Base-by-base conservation (phyloP, 2,113 vertebrate species). In the Megalops atlanticus region DNA sequence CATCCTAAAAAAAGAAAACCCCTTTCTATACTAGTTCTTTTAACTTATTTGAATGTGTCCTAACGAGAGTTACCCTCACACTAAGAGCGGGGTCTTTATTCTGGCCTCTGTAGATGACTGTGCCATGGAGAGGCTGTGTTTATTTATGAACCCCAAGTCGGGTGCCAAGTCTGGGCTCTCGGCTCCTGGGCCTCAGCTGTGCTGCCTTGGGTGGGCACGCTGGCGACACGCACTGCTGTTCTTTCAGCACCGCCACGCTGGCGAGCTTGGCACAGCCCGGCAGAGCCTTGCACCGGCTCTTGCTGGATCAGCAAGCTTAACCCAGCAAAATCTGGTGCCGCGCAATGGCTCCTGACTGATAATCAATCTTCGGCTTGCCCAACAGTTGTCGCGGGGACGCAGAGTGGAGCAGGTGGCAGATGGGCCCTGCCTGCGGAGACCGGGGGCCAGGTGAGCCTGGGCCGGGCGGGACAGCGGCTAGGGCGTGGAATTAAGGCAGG, bases 281-380 rank as follows among this genome's bases (percentile, higher is more conserved):
- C 92, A 90, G 94, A 94, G 95, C 95, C 94, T 95, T 93, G 95
- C 93, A 95, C 94, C 93, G 92, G 93, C 95, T 92, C 95, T 96
- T 96, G 96, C 96, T 96, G 96, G 96, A 96, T 97, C 96, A 97
- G 96, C 96, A 96, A 96, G 96, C 96, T 96, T 96, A 96, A 96
- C 95, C 96, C 93, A 96, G 94, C 91, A 92, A 96, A 97, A 96
- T 96, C 95, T 97, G 96, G 95, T 95, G 95, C 92, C 92, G 94
- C 94, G 95, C 93, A 92, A 94, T 95, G 94, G 93, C 94, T 94
- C 96, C 94, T 96, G 95, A 97, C 95, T 96, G 96, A 96, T 96
- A 96, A 97, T 97, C 96, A 97, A 97, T 97, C 96, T 97, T 97
- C 93, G 90, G 92, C 92, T 94, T 95, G 92, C 95, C 95, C 95